Conservation (phyloP, 2,113 vertebrate genomes). For the Poeciliopsis prolifica region DNA sequence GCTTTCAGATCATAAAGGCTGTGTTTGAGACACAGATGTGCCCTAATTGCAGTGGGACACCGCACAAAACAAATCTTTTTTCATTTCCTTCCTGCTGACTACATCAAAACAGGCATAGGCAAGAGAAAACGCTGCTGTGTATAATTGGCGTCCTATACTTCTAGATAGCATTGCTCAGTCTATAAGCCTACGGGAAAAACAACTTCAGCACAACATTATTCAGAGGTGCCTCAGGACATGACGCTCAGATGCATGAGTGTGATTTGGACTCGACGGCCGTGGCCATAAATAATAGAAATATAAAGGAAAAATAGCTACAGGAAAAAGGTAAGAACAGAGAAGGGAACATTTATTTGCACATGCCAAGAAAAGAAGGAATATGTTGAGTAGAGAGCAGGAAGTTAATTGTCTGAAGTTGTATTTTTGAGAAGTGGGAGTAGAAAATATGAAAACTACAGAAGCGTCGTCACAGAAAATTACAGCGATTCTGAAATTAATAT, state of each 20-base stretch:
- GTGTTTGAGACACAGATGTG: slow-evolving; percentile 38
- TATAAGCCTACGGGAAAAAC: slow-evolving; percentile 19
- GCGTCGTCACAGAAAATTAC: slow-evolving; percentile 17
- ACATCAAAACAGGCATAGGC: slow-evolving; percentile 30
- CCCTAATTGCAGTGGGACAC: slow-evolving; percentile 38
- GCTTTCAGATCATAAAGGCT: slow-evolving; percentile 14
- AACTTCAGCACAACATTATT: not conserved
- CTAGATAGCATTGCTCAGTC: not conserved
- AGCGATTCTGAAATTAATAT: slow-evolving; percentile 2
- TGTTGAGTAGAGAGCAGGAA: not conserved
- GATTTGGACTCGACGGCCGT: slow-evolving; percentile 5
- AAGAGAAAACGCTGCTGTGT: slow-evolving; percentile 15
- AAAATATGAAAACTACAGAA: slow-evolving; percentile 25
- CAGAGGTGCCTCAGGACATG: not conserved
- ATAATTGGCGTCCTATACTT: slow-evolving; percentile 37
- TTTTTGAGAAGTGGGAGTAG: not conserved
- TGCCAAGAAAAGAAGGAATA: not conserved
- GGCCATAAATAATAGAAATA: slow-evolving; percentile 9
- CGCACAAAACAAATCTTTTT: slow-evolving; percentile 1
- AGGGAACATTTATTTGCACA: slow-evolving; percentile 8
- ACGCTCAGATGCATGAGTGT: slow-evolving; percentile 6
- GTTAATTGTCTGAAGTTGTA: slow-evolving; percentile 30
- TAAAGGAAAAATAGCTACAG: not conserved
- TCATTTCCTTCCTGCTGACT: slow-evolving; percentile 17
- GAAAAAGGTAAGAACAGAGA: not conserved